These are phyloP conservation scores for Drosophila basisetae DNA, from an alignment of 2,888 invertebrate genomes.

Conservation along the genomic window DNA sequence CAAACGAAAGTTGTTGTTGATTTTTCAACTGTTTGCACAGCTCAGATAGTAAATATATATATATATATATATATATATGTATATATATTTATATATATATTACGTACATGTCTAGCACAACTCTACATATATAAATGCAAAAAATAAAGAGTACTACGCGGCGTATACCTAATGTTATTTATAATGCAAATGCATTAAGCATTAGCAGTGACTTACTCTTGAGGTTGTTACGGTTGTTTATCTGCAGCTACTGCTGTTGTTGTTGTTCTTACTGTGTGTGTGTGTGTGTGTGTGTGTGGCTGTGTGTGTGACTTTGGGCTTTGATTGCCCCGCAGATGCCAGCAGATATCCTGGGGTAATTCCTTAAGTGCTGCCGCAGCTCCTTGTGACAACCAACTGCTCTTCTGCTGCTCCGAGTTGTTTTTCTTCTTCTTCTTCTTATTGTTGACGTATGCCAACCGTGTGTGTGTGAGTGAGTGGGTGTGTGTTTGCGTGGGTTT, in stretches of 20 bases:
- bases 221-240: constrained; percentile 44
- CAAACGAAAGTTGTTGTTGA: constrained; percentile 7
- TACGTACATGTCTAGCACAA: neutral
- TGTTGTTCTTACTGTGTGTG: constrained; percentile 1
- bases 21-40: neutral
- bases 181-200: constrained; percentile 65
- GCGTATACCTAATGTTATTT: constrained; percentile 60
- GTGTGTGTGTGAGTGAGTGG: neutral
- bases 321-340: constrained; percentile 32
- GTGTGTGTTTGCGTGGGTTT: constrained; percentile 14
- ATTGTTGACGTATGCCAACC: constrained; percentile 58
- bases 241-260: constrained; percentile 4
- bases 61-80: neutral
- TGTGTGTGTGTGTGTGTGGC: constrained; percentile 1
- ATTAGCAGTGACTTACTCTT: constrained; percentile 45
- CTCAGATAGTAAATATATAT: neutral
- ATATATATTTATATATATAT: neutral
- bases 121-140: constrained; percentile 25
- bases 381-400: constrained; percentile 44
- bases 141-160: constrained; percentile 19
- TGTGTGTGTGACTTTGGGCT: constrained; percentile 10
- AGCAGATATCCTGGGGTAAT: constrained; percentile 50
- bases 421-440: constrained; percentile 42
- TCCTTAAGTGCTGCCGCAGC: constrained; percentile 45
- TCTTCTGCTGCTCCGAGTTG: constrained; percentile 2